phyloP scores from a whole-genome alignment of 2,888 invertebrate genomes.

The Drosophila algonquin region DNA sequence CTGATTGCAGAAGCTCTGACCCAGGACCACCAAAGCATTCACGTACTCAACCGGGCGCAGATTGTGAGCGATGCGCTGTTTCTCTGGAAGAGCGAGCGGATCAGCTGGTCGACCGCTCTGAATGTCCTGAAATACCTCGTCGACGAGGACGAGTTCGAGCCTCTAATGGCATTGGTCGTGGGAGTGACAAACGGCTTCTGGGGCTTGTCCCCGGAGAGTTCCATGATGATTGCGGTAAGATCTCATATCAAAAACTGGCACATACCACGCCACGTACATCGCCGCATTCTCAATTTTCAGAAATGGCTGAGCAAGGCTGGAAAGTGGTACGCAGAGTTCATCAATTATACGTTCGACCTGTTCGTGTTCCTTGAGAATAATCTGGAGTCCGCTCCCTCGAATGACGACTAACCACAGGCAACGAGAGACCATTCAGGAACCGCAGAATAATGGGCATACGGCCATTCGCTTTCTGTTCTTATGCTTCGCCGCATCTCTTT shows the following conservation, averaged over 20 bases:
- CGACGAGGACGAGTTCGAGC: conserved; percentile 42
- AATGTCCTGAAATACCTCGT: conserved; percentile 39
- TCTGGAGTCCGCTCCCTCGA: conserved; percentile 12
- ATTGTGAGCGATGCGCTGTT: conserved; percentile 36
- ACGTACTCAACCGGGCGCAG: conserved; percentile 39
- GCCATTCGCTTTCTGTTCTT: conserved; percentile 9
- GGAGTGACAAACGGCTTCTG: conserved; percentile 39
- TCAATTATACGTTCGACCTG: conserved; percentile 36
- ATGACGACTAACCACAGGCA: conserved; percentile 1
- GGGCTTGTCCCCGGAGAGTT: conserved; percentile 29
- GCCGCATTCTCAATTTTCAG: not conserved
- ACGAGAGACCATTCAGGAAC: conserved; percentile 17
- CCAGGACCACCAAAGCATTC: conserved; percentile 18
- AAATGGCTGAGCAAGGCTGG: conserved; percentile 38
- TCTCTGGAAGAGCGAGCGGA: not conserved
- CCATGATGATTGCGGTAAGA: conserved; percentile 31
- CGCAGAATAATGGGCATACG: conserved; percentile 56
- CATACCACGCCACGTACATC: not conserved
- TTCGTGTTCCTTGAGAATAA: conserved; percentile 22
- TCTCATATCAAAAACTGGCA: not conserved
- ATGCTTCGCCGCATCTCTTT: conserved; percentile 16
- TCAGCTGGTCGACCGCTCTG: conserved; percentile 19
- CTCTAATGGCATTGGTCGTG: conserved; percentile 34
- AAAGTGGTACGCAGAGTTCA: conserved; percentile 47
- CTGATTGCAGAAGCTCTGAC: conserved; percentile 14